Conservation (phyloP, 2,113 vertebrate species). For the Uria lomvia region DNA sequence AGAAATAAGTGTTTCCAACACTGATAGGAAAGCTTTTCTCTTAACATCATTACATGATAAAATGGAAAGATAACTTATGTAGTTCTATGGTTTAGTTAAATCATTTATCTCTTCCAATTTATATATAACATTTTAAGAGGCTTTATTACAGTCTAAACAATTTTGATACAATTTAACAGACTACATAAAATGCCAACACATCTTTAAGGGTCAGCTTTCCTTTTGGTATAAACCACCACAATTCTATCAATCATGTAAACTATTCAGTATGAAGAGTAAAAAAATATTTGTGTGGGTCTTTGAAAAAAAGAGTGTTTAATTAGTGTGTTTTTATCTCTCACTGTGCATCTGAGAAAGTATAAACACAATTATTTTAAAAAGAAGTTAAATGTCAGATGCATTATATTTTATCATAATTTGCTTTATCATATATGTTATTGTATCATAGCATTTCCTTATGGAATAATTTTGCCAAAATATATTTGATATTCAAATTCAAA, state of each 20-base stretch:
- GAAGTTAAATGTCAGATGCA: background rate
- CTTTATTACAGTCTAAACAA: background rate
- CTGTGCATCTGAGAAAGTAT: background rate
- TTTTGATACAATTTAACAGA: background rate
- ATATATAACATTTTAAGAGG: background rate
- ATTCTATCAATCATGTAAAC: background rate
- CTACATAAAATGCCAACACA: background rate
- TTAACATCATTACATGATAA: background rate
- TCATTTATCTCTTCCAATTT: background rate
- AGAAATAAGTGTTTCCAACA: background rate
- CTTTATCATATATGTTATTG: background rate
- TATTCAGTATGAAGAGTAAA: background rate
- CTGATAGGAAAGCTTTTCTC: background rate
- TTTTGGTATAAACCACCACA: background rate
- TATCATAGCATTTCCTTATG: background rate
- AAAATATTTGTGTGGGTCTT: background rate
- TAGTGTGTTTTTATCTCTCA: background rate
- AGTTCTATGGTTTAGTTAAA: background rate
- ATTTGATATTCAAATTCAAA: background rate
- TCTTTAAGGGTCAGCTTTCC: background rate
- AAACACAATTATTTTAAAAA: background rate
- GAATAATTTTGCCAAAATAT: background rate
- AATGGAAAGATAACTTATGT: background rate
- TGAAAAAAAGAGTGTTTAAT: background rate
- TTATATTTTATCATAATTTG: background rate